These are phyloP conservation scores for Nothura maculosa DNA, from an alignment of 2,797 vertebrate species.

Conservation along the genomic window DNA sequence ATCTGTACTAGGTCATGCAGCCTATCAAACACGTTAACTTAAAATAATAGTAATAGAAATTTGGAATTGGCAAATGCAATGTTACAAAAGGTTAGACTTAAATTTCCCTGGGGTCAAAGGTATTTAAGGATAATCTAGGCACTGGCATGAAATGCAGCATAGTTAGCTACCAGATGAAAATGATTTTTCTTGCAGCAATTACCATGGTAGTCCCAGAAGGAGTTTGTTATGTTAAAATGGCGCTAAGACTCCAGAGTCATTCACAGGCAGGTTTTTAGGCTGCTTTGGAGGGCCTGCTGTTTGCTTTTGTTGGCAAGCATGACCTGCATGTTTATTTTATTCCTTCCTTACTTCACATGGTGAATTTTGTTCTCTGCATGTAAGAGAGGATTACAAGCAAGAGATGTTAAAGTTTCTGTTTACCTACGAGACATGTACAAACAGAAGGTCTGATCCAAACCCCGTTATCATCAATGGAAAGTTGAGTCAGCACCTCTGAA, in stretches of 20 bases:
- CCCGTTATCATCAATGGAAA: neutral
- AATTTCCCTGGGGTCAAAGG: constrained; percentile 73
- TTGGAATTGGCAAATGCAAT: constrained; percentile 39
- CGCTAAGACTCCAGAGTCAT: constrained; percentile 56
- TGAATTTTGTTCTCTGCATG: constrained; percentile 68
- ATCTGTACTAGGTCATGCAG: constrained; percentile 2
- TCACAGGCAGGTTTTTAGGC: constrained; percentile 65
- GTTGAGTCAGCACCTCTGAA: constrained; percentile 19
- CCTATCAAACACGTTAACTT: neutral
- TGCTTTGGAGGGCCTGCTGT: constrained; percentile 64
- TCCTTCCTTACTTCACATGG: constrained; percentile 61
- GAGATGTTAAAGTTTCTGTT: constrained; percentile 75
- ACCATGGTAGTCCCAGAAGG: constrained; percentile 68
- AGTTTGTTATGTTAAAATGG: constrained; percentile 69
- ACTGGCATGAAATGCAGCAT: constrained; percentile 62
- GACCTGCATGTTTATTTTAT: constrained; percentile 71
- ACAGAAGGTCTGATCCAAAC: constrained; percentile 54
- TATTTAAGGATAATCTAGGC: constrained; percentile 68
- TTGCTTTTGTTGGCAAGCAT: constrained; percentile 72
- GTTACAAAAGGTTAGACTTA: constrained; percentile 62
- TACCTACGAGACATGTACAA: constrained; percentile 74
- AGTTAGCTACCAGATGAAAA: constrained; percentile 72
- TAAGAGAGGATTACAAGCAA: constrained; percentile 70
- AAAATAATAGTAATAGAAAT: constrained; percentile 37
- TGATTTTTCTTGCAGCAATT: constrained; percentile 78